These are phyloP conservation scores for Alsophila aescularia DNA, from an alignment of 2,888 invertebrate genomes.

Conservation along the genomic window DNA sequence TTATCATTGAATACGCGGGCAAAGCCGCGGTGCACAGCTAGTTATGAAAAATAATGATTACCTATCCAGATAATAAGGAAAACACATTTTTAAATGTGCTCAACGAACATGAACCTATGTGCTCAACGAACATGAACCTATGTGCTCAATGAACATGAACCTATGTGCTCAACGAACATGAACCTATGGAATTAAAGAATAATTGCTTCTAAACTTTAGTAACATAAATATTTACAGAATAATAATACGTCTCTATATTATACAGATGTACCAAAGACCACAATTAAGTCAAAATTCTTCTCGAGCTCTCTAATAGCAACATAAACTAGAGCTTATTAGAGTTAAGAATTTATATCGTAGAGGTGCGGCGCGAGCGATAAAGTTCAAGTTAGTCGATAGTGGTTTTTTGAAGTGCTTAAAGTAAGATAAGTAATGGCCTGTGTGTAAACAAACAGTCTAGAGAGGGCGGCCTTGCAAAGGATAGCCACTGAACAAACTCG, in stretches of 20 bases:
- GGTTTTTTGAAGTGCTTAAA: slow-evolving; percentile 10
- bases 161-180: slow-evolving; percentile 30
- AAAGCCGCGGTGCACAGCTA: too few species aligned
- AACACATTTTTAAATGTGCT: background rate
- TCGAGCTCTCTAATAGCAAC: slow-evolving; percentile 6
- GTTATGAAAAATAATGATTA: too few species aligned
- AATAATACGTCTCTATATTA: background rate
- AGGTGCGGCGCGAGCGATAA: slow-evolving; percentile 40
- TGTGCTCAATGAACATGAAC: slow-evolving; percentile 1
- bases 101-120: slow-evolving; percentile 6
- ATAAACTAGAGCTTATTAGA: slow-evolving; percentile 42
- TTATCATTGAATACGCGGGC: too few species aligned
- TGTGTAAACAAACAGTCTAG: slow-evolving; percentile 45
- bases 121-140: slow-evolving; percentile 27
- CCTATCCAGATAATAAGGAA: background rate
- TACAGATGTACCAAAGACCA: background rate
- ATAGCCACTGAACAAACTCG: slow-evolving; percentile 56
- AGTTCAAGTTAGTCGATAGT: slow-evolving; percentile 38
- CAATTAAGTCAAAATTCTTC: slow-evolving; percentile 17
- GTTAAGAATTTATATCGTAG: slow-evolving; percentile 42
- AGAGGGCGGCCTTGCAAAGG: slow-evolving; percentile 66
- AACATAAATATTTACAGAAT: slow-evolving; percentile 45
- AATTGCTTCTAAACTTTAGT: slow-evolving; percentile 27
- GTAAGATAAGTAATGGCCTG: slow-evolving; percentile 36
- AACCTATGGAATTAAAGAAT: slow-evolving; percentile 34